Base-by-base conservation (phyloP, 2,113 vertebrate genomes). In the Anhinga rufa region DNA sequence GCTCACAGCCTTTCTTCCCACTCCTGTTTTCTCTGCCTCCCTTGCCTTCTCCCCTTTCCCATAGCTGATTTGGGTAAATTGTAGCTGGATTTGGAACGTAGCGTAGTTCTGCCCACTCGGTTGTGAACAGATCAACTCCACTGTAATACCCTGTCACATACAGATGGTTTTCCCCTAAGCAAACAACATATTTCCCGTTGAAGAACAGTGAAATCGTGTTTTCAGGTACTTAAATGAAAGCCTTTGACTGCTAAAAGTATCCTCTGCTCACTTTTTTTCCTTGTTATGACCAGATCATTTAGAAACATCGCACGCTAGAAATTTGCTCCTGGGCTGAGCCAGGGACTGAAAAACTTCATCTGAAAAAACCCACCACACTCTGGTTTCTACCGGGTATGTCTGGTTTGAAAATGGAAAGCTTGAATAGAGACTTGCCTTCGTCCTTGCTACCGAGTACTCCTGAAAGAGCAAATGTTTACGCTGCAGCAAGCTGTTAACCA, bases 281-380 rank as follows among this genome's bases (percentile, higher is more conserved):
- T 75, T 15, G 2, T 87, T 79, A 42, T 19, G 44, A 84, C 20
- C 28, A 42, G 69, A 79, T 79, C 1, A 19, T 81, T 79, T 82
- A 2, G 7, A 92, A 95, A 81, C 14, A 48, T 72, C 5, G 11
- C 31, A 18, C 72, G 84, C 36, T 92, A 82, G 61, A 86, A 93
- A 82, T 82, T 61, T 74, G 48, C 34, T 92, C 24, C 75, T 57
- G 21, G 65, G 32, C 68, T 70, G 44, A 95, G 62, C 40, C 71
- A 83, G 71, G 62, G 58, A 46, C 82, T 90, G 76, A 78, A 92
- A 95, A 89, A 29, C 70, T 95, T 92, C 74, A 60, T 92, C 74
- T 2, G 85, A 82, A 72, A 86, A 82, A 85, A 12, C 6, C 61
- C 57, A 82, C 91, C 86, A 76, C 70, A 46, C 86, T 72, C 88